Evolutionary conservation across 2,797 vertebrate genomes (phyloP), one percentile per base, ranked within the genome.

Genomic region (Arnoldichthys spilopterus): DNA sequence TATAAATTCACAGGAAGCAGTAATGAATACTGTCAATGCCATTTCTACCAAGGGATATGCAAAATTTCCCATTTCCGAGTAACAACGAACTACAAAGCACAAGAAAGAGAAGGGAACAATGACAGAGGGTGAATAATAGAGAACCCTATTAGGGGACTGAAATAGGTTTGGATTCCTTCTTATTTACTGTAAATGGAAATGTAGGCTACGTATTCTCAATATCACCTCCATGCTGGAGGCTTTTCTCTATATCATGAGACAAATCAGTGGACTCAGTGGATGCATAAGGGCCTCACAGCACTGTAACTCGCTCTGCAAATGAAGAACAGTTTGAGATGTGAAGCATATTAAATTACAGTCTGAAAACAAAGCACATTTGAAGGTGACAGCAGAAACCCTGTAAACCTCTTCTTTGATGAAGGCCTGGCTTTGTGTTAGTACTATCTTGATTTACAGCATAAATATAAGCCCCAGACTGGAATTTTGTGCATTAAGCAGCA

Each of bases 21-120:
- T 76, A 51, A 72, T 43, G 45, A 81, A 81, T 34, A 58, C 30
- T 68, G 74, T 28, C 62, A 69, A 74, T 80, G 76, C 37, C 24
- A 61, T 69, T 77, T 76, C n/a, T 77, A 74, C 61, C 78, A 64
- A 30, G 74, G 70, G 72, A 78, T 63, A 78, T 78, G 66, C 76
- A 72, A 76, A 78, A 75, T 54, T 74, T 37, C 28, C 22, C 45
- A 74, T 74, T 80, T 80, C 79, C 43, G 30, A 74, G 56, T 24
- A 78, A 54, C 62, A 69, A 16, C 72, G 30, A 74, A 20, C 71
- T 67, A 79, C 72, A 70, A 62, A 30, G 53, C 26, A 8, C 5
- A 40, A 40, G 37, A 37, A 56, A 56, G 26, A 56, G 54, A 72
- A 56, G 12, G 45, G 30, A 30, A 66, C 32, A 28, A 59, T 45